phyloP scores from a whole-genome alignment of 2,113 vertebrate species.

The Ctenomys sociabilis region DNA sequence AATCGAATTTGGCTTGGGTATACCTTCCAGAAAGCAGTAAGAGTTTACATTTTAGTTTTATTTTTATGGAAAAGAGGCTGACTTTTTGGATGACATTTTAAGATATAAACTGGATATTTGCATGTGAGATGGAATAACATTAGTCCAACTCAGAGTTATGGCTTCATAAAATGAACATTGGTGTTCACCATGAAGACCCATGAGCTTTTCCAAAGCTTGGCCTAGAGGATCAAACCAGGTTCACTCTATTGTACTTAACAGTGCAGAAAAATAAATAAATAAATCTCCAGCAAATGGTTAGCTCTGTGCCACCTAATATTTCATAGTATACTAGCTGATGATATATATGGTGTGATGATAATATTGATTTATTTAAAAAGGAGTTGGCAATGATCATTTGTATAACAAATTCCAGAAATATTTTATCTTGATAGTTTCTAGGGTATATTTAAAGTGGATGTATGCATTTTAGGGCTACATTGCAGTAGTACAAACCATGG shows the following conservation, averaged over 20 bases:
- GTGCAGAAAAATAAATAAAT: neutral
- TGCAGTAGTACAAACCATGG: neutral
- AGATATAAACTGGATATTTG: neutral
- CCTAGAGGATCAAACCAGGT: neutral
- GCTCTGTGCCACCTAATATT: neutral
- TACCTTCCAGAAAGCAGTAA: neutral
- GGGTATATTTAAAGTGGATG: neutral
- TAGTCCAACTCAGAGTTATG: neutral
- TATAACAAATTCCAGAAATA: neutral
- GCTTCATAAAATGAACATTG: neutral
- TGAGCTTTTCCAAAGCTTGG: neutral
- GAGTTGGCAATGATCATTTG: neutral
- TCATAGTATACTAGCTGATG: neutral
- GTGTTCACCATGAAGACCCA: neutral
- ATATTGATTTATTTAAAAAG: neutral
- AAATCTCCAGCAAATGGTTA: neutral
- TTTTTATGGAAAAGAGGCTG: slow-evolving; percentile 9
- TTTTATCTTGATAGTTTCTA: neutral
- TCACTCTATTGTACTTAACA: neutral
- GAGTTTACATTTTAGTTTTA: neutral
- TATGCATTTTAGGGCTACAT: neutral
- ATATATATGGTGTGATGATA: neutral
- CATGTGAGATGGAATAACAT: neutral
- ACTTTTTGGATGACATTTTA: neutral
- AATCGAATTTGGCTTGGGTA: neutral